Conservation (phyloP, 2,888 invertebrate species). For the Drosophila neoperkinsi region DNA sequence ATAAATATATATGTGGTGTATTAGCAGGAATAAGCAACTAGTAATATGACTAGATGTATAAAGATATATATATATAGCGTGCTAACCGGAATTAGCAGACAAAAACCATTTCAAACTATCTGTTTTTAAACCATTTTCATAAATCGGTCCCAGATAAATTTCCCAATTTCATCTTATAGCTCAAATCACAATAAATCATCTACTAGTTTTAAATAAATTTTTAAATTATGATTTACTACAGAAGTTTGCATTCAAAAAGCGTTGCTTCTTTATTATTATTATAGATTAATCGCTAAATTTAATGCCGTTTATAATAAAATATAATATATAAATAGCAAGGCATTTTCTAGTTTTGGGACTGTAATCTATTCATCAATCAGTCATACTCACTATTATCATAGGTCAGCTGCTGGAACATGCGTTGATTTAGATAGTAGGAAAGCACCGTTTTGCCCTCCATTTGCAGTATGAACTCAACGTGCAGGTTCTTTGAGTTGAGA, state of each 20-base stretch:
- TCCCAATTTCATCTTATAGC: no score
- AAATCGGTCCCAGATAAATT: no score
- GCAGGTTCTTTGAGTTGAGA: constrained; percentile 86
- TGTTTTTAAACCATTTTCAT: no score
- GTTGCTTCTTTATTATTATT: no score
- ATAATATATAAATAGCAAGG: not conserved
- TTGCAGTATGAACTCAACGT: constrained; percentile 89
- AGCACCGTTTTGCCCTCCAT: constrained; percentile 89
- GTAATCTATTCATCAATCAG: not conserved
- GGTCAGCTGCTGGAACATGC: constrained; percentile 88
- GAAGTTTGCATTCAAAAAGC: no score
- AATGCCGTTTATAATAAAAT: not conserved
- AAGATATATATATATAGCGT: no score
- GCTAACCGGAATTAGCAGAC: no score
- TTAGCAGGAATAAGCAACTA: not conserved
- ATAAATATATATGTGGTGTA: not conserved
- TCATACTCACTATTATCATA: constrained; percentile 87
- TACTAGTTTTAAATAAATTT: no score
- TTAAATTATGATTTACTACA: no score
- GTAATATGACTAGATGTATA: not conserved
- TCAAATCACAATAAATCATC: no score
- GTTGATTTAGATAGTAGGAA: constrained; percentile 89
- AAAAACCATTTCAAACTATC: no score
- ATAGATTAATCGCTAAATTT: no score
- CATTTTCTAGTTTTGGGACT: not conserved